Evolutionary conservation across 2,113 vertebrate species (phyloP).

Genomic region (Halcyon senegalensis): DNA sequence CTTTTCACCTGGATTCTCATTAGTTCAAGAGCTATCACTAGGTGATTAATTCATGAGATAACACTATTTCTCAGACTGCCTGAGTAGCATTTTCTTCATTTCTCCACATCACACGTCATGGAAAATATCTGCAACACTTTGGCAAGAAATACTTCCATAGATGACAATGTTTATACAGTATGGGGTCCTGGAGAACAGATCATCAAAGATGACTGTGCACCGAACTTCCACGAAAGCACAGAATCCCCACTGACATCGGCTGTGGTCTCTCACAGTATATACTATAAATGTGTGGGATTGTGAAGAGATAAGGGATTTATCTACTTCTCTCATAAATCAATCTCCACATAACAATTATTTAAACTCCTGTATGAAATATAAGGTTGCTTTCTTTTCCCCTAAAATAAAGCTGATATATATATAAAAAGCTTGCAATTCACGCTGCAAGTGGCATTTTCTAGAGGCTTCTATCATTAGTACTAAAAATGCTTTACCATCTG

Average conservation of each 20-base stretch:
- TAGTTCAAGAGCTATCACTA: neutral
- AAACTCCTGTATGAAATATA: neutral
- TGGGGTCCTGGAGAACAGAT: neutral
- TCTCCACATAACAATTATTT: neutral
- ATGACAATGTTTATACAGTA: neutral
- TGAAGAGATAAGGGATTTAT: neutral
- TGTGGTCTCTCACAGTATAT: neutral
- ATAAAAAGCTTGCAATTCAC: neutral
- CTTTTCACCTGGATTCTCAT: neutral
- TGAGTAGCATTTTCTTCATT: neutral
- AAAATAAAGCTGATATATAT: neutral
- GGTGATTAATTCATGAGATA: neutral
- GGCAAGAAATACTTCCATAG: neutral
- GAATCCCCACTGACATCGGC: neutral
- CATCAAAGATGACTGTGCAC: neutral
- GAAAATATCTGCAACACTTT: neutral
- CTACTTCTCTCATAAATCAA: neutral
- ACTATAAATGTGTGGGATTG: neutral
- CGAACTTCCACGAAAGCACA: neutral
- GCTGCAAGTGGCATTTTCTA: neutral
- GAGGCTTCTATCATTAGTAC: neutral
- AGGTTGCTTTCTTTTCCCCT: neutral
- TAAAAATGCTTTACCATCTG: conserved; percentile 45
- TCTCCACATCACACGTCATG: neutral
- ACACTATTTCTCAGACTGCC: neutral